Evolutionary conservation across 2,797 vertebrate genomes (phyloP).

Genomic region (Tauraco hartlaubi): DNA sequence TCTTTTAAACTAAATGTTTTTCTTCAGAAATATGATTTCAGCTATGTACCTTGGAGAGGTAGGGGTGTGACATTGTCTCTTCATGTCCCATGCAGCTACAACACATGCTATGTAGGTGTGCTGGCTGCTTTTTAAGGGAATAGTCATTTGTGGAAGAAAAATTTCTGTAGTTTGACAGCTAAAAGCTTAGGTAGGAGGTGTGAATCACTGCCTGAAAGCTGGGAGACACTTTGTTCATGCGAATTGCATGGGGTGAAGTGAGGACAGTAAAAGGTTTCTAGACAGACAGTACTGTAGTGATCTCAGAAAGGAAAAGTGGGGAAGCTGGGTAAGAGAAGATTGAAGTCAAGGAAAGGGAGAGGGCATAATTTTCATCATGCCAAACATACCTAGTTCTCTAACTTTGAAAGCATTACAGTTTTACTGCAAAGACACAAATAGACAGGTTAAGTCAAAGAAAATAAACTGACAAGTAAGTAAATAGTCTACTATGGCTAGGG

Average conservation of each 20-base stretch:
- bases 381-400: not conserved
- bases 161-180: constrained; percentile 10
- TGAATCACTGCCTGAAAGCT: constrained; percentile 49
- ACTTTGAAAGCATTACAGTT: not conserved
- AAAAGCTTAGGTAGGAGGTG: constrained; percentile 55
- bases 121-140: not conserved
- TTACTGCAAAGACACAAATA: not conserved
- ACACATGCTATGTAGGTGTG: not conserved
- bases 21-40: not conserved
- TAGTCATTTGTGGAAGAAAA: constrained; percentile 11
- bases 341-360: not conserved
- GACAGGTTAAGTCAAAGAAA: not conserved
- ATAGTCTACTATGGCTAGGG: not conserved
- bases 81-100: not conserved
- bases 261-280: constrained; percentile 30
- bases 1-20: not conserved
- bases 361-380: not conserved
- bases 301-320: not conserved
- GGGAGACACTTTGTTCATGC: constrained; percentile 37
- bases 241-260: constrained; percentile 2
- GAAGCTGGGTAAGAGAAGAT: not conserved
- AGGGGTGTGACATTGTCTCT: not conserved
- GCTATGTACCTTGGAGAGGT: not conserved
- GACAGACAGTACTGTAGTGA: not conserved
- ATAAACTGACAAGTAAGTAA: not conserved